A percentile compares a stretch with the other conserved stretches of the same genome.
Evolutionary conservation across 2,113 vertebrate species (phyloP).

Genomic region (Morphnarchus princeps): DNA sequence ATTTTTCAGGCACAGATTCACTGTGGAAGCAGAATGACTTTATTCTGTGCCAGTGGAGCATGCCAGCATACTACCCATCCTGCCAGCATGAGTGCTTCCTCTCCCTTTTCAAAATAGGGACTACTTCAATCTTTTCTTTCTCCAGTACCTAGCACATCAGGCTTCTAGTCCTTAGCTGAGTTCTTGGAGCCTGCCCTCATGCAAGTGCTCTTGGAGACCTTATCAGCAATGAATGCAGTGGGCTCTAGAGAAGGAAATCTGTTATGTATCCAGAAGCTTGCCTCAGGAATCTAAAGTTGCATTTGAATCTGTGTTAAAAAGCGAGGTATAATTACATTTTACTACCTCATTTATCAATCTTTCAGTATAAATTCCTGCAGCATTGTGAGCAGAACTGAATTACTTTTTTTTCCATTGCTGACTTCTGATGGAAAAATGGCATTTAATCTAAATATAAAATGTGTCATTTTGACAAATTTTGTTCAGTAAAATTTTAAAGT

Average conservation of each 20-base stretch:
- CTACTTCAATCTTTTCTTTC: neutral
- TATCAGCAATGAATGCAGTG: neutral
- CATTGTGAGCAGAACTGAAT: neutral
- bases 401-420: neutral
- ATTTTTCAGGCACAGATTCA: neutral
- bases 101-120: neutral
- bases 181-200: neutral
- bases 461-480: constrained; percentile 28
- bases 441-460: neutral
- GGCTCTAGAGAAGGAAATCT: neutral
- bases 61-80: neutral
- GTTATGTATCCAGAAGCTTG: neutral
- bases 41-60: neutral
- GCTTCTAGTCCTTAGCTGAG: neutral
- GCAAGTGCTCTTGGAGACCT: neutral
- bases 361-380: neutral
- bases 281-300: neutral
- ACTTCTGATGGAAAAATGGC: neutral
- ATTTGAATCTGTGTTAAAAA: constrained; percentile 31
- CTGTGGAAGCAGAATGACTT: neutral
- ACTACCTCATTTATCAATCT: constrained; percentile 7
- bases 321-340: constrained; percentile 32
- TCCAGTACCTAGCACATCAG: neutral
- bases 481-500: constrained; percentile 1
- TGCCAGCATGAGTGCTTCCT: neutral